phyloP scores from a whole-genome alignment of 2,797 vertebrate species.

The Pitangus sulphuratus region DNA sequence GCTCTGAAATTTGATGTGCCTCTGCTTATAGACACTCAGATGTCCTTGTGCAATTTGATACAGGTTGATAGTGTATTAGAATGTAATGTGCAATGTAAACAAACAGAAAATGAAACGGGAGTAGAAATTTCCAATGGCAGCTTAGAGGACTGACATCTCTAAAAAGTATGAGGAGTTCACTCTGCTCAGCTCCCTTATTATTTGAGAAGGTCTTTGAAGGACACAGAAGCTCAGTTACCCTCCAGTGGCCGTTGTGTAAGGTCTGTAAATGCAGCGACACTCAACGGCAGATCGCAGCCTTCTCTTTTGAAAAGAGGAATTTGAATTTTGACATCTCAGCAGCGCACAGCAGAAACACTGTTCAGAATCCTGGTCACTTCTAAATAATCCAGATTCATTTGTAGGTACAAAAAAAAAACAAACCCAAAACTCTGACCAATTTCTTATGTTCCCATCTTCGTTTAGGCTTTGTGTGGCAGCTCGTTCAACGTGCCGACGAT shows the following conservation, averaged over 20 bases:
- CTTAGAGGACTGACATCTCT: not conserved
- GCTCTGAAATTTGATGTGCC: not conserved
- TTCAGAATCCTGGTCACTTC: not conserved
- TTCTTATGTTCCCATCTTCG: constrained; percentile 21
- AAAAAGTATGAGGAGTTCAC: not conserved
- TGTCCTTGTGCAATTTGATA: not conserved
- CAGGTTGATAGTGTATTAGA: not conserved
- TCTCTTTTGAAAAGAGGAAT: not conserved
- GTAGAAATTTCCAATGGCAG: not conserved
- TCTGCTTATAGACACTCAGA: not conserved
- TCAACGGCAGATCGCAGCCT: not conserved
- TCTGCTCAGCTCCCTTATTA: not conserved
- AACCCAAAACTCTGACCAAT: not conserved
- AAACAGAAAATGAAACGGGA: not conserved
- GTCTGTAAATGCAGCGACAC: not conserved
- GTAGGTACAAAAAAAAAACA: not conserved
- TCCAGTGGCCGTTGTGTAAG: not conserved
- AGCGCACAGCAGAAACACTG: not conserved
- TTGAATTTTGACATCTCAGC: not conserved
- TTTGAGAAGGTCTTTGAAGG: not conserved
- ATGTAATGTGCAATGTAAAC: not conserved
- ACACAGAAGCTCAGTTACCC: not conserved
- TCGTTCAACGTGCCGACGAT: constrained; percentile 95
- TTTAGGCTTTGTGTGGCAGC: constrained; percentile 95
- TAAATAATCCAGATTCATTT: not conserved